These are phyloP conservation scores for Drosophila sturtevanti DNA, from an alignment of 1,140 invertebrate genomes.

Conservation along the genomic window DNA sequence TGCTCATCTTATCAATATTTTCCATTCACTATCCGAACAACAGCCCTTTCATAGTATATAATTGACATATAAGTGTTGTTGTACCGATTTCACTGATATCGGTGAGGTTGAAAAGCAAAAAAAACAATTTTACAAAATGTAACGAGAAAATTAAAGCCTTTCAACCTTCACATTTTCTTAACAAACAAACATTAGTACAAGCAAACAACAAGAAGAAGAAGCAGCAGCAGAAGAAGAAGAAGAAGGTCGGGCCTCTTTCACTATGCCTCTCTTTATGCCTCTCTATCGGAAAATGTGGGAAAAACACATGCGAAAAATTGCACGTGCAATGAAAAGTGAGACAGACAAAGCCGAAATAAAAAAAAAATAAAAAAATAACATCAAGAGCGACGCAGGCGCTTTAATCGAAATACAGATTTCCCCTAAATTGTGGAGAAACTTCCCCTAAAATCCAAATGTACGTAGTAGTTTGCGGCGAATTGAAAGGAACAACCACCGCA, in stretches of 20 bases:
- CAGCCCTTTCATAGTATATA: neutral
- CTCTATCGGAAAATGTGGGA: constrained; percentile 24
- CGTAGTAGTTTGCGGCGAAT: constrained; percentile 5
- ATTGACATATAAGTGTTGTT: constrained; percentile 5
- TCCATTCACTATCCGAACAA: neutral
- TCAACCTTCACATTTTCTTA: constrained; percentile 21
- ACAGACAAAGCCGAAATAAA: neutral
- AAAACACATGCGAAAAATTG: constrained; percentile 52
- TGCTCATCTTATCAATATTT: neutral
- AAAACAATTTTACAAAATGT: constrained; percentile 4
- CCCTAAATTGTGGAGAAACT: constrained; percentile 41
- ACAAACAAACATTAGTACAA: neutral
- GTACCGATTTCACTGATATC: neutral
- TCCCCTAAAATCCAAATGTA: constrained; percentile 11
- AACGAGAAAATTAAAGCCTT: constrained; percentile 16
- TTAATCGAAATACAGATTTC: constrained; percentile 19
- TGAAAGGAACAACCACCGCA: constrained; percentile 12
- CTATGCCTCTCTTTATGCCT: neutral
- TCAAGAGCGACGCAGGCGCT: constrained; percentile 26
- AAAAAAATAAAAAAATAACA: neutral
- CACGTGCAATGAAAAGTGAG: constrained; percentile 33
- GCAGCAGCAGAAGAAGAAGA: neutral
- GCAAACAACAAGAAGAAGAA: neutral
- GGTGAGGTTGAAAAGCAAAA: neutral
- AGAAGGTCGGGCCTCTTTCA: constrained; percentile 1